Evolutionary conservation across 2,888 invertebrate genomes (phyloP).

Genomic region (Nasonovia ribisnigri): DNA sequence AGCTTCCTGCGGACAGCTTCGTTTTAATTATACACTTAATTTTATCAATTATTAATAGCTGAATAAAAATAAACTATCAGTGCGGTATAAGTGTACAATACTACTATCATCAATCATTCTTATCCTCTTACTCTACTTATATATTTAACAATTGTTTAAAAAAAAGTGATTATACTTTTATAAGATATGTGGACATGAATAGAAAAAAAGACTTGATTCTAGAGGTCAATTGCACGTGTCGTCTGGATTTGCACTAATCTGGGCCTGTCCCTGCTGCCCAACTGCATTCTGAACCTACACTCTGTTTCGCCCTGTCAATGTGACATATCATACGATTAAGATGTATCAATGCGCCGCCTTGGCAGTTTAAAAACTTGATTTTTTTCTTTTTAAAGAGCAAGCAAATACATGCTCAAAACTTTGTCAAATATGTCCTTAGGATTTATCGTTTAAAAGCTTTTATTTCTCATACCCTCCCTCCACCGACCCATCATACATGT

Average conservation of each 20-base stretch:
- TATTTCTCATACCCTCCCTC: background rate
- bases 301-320: background rate
- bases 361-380: background rate
- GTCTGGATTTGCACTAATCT: background rate
- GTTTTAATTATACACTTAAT: background rate
- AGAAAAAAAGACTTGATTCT: background rate
- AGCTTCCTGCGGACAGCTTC: background rate
- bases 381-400: background rate
- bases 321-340: background rate
- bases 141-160: background rate
- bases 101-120: no score
- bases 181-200: background rate
- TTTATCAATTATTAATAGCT: background rate
- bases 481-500: background rate
- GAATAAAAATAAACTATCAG: background rate
- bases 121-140: background rate
- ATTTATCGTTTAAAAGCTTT: background rate
- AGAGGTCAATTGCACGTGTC: background rate
- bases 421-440: background rate
- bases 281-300: background rate
- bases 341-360: background rate
- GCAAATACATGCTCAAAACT: background rate
- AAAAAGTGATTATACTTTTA: background rate
- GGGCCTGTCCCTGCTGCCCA: background rate
- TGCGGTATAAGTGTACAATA: background rate